A percentile compares a stretch with the other conserved stretches of the same genome.
Conservation (phyloP, 2,888 invertebrate genomes). For the Cerastoderma edule region DNA sequence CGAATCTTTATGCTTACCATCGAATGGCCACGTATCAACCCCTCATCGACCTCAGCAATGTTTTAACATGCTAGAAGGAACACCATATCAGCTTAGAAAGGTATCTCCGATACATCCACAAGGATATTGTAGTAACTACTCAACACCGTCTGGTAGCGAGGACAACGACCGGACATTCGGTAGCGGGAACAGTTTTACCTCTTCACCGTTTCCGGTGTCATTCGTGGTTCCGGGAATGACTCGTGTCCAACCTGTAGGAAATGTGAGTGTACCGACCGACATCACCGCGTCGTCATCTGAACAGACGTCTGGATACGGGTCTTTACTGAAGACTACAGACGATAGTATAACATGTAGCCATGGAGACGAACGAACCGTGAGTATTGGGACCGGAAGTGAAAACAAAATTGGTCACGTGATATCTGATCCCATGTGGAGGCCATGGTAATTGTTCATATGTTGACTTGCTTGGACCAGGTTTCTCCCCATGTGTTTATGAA, state of each 20-base stretch:
- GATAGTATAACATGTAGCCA: not conserved
- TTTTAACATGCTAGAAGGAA: not conserved
- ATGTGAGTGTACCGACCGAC: not conserved
- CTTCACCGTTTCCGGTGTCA: not conserved
- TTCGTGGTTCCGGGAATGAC: not conserved
- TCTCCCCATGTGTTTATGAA: too few species aligned
- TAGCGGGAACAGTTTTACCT: not conserved
- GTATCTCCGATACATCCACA: not conserved
- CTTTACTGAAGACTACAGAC: not conserved
- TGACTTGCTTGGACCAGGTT: too few species aligned
- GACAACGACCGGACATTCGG: not conserved
- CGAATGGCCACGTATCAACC: not conserved
- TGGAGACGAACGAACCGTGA: not conserved
- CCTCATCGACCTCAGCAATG: not conserved
- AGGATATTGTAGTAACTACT: not conserved
- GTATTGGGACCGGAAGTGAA: conserved; percentile 23
- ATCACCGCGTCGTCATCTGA: not conserved
- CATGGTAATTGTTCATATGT: conserved; percentile 11
- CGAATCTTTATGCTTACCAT: not conserved
- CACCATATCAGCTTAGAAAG: not conserved
- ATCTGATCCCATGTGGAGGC: conserved; percentile 9
- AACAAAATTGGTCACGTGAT: conserved; percentile 19
- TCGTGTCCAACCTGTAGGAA: not conserved
- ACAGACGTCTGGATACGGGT: not conserved
- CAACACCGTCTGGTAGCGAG: not conserved